Conservation (phyloP, 2,797 vertebrate genomes). For the Esox lucius region DNA sequence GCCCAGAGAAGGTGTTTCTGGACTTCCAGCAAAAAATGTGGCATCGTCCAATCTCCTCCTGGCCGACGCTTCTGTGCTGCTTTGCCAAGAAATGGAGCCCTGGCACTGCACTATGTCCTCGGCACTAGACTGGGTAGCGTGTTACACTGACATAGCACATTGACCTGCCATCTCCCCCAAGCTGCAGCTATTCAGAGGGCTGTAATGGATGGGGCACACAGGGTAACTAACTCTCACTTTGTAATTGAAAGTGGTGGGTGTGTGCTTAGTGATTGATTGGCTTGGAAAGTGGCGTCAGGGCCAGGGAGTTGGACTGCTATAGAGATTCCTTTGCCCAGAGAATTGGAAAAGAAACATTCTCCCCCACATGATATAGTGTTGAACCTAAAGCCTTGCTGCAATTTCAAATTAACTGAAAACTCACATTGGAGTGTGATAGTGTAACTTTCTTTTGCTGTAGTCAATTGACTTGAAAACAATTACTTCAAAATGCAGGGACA, state of each 20-base stretch:
- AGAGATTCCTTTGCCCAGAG: not conserved
- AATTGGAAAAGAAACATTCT: not conserved
- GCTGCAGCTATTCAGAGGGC: slow-evolving; percentile 24
- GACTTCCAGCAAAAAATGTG: not conserved
- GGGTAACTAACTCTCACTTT: slow-evolving; percentile 22
- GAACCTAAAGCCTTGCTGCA: not conserved
- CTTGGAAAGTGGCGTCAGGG: not conserved
- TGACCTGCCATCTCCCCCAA: slow-evolving; percentile 31
- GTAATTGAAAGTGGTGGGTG: slow-evolving; percentile 29
- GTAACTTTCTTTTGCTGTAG: not conserved
- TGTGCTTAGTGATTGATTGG: not conserved
- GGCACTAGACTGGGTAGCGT: slow-evolving; percentile 6
- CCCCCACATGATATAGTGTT: not conserved
- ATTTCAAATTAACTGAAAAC: not conserved
- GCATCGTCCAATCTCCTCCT: not conserved
- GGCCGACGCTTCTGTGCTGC: not conserved
- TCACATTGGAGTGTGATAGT: not conserved
- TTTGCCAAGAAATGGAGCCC: not conserved
- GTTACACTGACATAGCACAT: slow-evolving; percentile 34
- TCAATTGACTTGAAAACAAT: not conserved
- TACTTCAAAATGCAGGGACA: not conserved
- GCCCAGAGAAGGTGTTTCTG: not conserved
- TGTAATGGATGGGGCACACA: slow-evolving; percentile 24
- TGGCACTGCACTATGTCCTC: not conserved
- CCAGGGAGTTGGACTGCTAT: not conserved